A percentile compares a stretch with the other conserved stretches of the same genome.
phyloP scores from a whole-genome alignment of 2,113 vertebrate genomes.

The Genyomyrus donnyi region DNA sequence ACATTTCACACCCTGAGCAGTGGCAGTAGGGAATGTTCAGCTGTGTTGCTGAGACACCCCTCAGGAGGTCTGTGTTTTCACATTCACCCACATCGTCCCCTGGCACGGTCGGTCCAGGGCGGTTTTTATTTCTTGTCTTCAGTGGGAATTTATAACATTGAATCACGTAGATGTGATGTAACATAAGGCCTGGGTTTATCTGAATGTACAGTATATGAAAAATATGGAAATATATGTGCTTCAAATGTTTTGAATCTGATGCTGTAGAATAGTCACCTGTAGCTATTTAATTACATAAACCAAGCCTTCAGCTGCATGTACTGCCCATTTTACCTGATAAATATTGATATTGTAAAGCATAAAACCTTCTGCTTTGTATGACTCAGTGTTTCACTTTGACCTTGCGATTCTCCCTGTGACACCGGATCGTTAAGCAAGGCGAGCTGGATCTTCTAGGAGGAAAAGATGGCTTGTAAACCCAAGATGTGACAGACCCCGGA shows the following conservation, averaged over 20 bases:
- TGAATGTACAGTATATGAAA: neutral
- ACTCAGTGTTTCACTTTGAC: neutral
- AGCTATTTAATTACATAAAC: neutral
- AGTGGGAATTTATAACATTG: neutral
- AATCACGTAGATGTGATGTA: neutral
- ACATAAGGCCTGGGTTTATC: neutral
- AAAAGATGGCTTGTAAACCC: neutral
- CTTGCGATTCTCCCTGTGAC: neutral
- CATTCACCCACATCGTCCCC: neutral
- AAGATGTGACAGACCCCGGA: neutral
- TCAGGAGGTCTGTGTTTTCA: neutral
- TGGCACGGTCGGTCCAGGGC: neutral
- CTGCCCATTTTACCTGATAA: neutral
- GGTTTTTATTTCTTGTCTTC: neutral
- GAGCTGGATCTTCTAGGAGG: neutral
- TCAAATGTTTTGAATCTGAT: neutral
- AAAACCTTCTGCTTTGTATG: neutral
- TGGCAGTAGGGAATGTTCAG: neutral
- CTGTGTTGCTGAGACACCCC: neutral
- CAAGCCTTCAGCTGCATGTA: neutral
- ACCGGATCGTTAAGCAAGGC: neutral
- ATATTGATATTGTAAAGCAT: neutral
- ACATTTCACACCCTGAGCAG: neutral
- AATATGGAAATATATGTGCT: neutral
- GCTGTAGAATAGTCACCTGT: neutral